These are phyloP conservation scores for Diadegma fenestrale DNA, from an alignment of 2,888 invertebrate species.

Conservation along the genomic window DNA sequence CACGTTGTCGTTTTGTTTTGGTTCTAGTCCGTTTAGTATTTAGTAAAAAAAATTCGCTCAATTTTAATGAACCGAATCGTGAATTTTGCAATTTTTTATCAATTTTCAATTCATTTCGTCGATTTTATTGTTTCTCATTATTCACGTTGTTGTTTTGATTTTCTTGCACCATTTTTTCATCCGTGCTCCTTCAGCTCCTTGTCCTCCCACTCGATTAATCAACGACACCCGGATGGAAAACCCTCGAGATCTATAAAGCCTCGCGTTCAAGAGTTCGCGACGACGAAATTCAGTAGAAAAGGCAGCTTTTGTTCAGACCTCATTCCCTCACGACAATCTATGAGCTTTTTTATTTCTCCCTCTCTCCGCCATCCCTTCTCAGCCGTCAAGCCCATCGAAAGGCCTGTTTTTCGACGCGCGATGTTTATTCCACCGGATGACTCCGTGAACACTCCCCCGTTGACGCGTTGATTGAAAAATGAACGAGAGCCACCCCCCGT, in stretches of 20 bases:
- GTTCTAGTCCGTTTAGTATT: too few relatives aligned
- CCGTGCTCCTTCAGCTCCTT: background rate
- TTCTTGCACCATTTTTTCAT: background rate
- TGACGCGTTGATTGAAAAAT: constrained; percentile 71
- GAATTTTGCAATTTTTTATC: too few relatives aligned
- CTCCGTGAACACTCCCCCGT: constrained; percentile 67
- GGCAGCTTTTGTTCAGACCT: constrained; percentile 67
- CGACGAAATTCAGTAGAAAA: constrained; percentile 58
- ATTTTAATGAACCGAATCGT: background rate
- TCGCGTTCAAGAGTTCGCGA: constrained; percentile 14
- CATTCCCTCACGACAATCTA: constrained; percentile 58
- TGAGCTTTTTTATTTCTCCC: constrained; percentile 24
- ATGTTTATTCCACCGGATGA: constrained; percentile 70
- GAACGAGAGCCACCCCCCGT: constrained; percentile 64
- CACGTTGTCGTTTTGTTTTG: background rate
- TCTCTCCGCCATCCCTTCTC: constrained; percentile 30
- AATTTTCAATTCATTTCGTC: too few relatives aligned
- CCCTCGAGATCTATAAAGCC: constrained; percentile 11
- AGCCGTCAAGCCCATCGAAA: constrained; percentile 5
- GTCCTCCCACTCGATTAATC: constrained; percentile 26
- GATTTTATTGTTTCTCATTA: background rate
- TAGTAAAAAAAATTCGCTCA: background rate
- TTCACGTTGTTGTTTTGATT: background rate
- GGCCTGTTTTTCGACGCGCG: constrained; percentile 50
- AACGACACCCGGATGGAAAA: constrained; percentile 23